These are phyloP conservation scores for Cyprinus carpio DNA, from an alignment of 2,113 vertebrate genomes.

Conservation along the genomic window DNA sequence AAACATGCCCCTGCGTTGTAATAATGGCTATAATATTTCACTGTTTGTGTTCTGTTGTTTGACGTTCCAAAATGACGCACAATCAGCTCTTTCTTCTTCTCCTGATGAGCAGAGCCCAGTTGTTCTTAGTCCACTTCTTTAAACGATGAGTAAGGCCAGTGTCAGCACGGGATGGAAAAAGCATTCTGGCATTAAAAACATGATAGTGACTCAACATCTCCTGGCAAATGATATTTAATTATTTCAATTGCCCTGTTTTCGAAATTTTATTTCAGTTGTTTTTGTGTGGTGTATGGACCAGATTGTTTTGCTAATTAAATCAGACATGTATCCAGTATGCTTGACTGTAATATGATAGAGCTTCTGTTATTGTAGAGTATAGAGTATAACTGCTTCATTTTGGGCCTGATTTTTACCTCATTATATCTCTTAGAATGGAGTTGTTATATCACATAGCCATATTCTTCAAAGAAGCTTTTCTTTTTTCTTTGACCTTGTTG, in stretches of 20 bases:
- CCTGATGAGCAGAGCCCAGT: constrained; percentile 14
- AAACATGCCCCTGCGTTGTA: neutral
- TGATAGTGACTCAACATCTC: constrained; percentile 68
- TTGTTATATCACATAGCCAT: neutral
- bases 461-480: neutral
- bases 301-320: constrained; percentile 47
- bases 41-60: neutral
- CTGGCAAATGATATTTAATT: constrained; percentile 52
- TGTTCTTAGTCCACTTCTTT: constrained; percentile 49
- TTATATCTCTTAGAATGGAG: neutral
- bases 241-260: constrained; percentile 30
- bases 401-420: neutral
- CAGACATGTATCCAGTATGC: constrained; percentile 14
- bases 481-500: neutral
- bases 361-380: constrained; percentile 16
- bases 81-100: constrained; percentile 22
- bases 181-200: constrained; percentile 51
- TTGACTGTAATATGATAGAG: constrained; percentile 44
- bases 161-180: constrained; percentile 53
- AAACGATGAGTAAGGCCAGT: constrained; percentile 56
- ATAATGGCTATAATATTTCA: constrained; percentile 7
- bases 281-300: constrained; percentile 52
- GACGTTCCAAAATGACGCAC: constrained; percentile 21
- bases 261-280: constrained; percentile 49
- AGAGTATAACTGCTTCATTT: neutral